A percentile compares a stretch with the other conserved stretches of the same genome.
Conservation (phyloP, 2,888 invertebrate genomes). For the Tromatobia lineatoria region DNA sequence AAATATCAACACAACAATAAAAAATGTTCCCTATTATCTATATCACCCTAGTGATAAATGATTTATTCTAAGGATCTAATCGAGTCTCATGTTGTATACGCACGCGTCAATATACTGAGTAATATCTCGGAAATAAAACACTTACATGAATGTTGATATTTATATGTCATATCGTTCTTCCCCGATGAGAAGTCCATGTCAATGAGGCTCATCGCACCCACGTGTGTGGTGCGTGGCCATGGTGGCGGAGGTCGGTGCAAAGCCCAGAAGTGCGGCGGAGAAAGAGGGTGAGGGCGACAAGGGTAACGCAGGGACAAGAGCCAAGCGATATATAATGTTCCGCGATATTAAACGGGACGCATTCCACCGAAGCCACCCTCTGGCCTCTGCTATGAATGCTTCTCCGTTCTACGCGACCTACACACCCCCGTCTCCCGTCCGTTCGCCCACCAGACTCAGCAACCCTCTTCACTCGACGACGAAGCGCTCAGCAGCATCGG, state of each 20-base stretch:
- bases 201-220: slow-evolving; percentile 47
- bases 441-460: slow-evolving; percentile 56
- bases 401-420: slow-evolving; percentile 78
- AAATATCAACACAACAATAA: not conserved
- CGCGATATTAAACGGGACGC: slow-evolving; percentile 85
- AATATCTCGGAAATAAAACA: slow-evolving; percentile 63
- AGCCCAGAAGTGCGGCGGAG: slow-evolving; percentile 54
- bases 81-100: slow-evolving; percentile 55
- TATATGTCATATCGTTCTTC: slow-evolving; percentile 23
- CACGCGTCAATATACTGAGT: slow-evolving; percentile 62
- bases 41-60: slow-evolving; percentile 40
- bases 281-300: slow-evolving; percentile 48
- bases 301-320: slow-evolving; percentile 82
- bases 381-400: slow-evolving; percentile 83
- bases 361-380: slow-evolving; percentile 84
- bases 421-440: slow-evolving; percentile 66
- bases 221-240: slow-evolving; percentile 49
- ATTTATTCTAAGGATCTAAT: slow-evolving; percentile 55
- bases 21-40: not conserved
- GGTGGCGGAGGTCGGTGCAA: slow-evolving; percentile 65
- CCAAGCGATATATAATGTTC: slow-evolving; percentile 85
- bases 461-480: slow-evolving; percentile 44
- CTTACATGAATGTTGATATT: slow-evolving; percentile 6
- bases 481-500: slow-evolving; percentile 20
- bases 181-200: slow-evolving; percentile 34